phyloP scores from a whole-genome alignment of 2,888 invertebrate species.

The Sinopyrophorus schimmeli region DNA sequence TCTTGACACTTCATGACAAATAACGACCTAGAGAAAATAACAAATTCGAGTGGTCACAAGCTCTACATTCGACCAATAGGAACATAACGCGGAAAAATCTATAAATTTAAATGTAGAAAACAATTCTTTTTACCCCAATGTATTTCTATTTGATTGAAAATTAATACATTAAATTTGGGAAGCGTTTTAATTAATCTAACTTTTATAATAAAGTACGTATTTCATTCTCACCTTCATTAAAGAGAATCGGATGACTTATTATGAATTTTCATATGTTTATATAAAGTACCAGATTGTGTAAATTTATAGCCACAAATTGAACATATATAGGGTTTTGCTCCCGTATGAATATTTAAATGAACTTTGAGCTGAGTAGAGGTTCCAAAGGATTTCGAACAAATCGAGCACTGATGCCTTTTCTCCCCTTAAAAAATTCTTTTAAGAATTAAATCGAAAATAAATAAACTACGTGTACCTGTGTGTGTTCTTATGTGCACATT shows the following conservation, averaged over 20 bases:
- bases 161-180: no score
- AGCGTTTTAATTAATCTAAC: no score
- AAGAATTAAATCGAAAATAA: background rate
- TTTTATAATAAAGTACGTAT: no score
- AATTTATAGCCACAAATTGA: constrained; percentile 38
- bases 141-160: no score
- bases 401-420: constrained; percentile 41
- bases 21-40: no score
- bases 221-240: no score
- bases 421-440: constrained; percentile 30
- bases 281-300: constrained; percentile 41
- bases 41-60: no score
- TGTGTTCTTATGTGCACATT: constrained; percentile 41
- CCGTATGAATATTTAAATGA: constrained; percentile 41
- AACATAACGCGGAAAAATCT: no score
- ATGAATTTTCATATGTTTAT: constrained; percentile 41
- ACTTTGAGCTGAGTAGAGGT: constrained; percentile 40
- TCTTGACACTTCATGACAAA: constrained; percentile 7
- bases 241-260: constrained; percentile 19
- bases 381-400: constrained; percentile 41
- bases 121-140: no score
- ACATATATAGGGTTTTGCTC: constrained; percentile 41
- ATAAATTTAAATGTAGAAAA: no score
- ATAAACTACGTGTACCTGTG: constrained; percentile 35
- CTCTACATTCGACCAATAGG: no score